Conservation (phyloP, 2,113 vertebrate genomes). For the Isichthys henryi region DNA sequence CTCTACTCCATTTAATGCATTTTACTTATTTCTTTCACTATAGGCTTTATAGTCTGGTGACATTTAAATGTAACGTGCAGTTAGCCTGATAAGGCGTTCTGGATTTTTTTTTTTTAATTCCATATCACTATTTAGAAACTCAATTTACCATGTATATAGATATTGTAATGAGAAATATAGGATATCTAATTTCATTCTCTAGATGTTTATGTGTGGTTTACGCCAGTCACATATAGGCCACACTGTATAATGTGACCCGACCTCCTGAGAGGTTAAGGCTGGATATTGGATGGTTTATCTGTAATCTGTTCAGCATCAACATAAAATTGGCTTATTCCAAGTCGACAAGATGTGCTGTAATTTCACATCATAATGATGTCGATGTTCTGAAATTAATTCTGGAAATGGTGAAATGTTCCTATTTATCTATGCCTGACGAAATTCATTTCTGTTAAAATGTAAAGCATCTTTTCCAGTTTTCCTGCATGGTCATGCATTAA, state of each 20-base stretch:
- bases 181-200: neutral
- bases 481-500: neutral
- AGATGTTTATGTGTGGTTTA: neutral
- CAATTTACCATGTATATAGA: neutral
- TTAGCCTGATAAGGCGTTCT: neutral
- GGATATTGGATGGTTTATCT: neutral
- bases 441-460: neutral
- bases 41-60: neutral
- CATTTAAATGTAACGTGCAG: neutral
- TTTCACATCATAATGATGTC: neutral
- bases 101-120: neutral
- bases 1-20: neutral
- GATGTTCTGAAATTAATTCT: neutral
- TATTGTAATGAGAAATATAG: neutral
- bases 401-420: neutral
- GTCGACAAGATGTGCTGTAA: neutral
- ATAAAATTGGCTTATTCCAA: constrained; percentile 5
- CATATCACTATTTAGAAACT: neutral
- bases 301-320: neutral
- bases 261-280: neutral
- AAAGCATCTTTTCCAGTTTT: neutral
- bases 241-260: neutral
- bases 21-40: neutral
- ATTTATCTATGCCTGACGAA: neutral
- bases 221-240: neutral